A percentile compares a stretch with the other conserved stretches of the same genome.
These are phyloP conservation scores for Drosophila paucipuncta DNA, from an alignment of 2,888 invertebrate genomes.

Conservation along the genomic window DNA sequence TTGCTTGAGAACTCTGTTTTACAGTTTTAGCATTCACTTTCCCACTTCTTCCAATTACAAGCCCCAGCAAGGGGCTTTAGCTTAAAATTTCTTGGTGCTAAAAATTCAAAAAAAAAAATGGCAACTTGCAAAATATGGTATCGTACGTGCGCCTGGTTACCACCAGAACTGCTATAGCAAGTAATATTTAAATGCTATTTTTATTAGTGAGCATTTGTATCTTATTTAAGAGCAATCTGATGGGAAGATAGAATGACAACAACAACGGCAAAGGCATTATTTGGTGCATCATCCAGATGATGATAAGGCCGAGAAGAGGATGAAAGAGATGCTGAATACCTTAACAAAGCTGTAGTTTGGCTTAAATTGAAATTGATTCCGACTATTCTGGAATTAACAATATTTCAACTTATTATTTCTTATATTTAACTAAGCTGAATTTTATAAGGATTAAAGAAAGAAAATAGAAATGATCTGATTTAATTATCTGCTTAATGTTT, in stretches of 20 bases:
- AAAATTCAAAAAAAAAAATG: neutral
- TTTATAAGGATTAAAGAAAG: neutral
- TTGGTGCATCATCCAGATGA: neutral
- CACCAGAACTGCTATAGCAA: fast-evolving
- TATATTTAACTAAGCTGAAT: neutral
- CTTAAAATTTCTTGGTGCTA: neutral
- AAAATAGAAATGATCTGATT: neutral
- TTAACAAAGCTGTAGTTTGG: neutral
- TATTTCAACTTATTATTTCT: neutral
- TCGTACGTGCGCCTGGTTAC: no score
- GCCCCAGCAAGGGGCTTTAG: neutral
- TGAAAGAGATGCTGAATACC: neutral
- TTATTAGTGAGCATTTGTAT: neutral
- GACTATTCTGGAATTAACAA: neutral
- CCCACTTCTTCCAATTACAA: no score
- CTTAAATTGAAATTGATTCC: neutral
- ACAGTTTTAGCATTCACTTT: neutral
- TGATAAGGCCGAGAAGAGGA: neutral
- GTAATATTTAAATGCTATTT: neutral
- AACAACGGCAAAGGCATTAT: no score
- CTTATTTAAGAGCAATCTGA: neutral
- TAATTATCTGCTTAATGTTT: neutral
- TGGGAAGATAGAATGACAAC: neutral
- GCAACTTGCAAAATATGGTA: neutral
- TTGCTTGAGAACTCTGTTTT: neutral